A percentile compares a stretch with the other conserved stretches of the same genome.
phyloP scores from a whole-genome alignment of 2,888 invertebrate genomes.

The Odontomyia ornata region DNA sequence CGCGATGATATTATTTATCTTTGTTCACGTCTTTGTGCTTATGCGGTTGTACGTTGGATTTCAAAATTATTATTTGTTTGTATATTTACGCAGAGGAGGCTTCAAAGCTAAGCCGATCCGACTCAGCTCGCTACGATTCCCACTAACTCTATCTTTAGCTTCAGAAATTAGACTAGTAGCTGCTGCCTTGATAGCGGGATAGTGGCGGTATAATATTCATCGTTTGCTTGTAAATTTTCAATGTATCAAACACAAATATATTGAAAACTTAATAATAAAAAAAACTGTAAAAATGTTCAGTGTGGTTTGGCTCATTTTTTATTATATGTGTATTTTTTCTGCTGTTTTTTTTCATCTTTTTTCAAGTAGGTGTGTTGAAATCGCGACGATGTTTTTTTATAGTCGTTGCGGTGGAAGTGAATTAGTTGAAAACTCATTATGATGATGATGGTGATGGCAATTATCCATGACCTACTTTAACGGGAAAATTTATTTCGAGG shows the following conservation, averaged over 20 bases:
- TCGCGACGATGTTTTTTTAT: conserved; percentile 14
- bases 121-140: too few species aligned
- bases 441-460: conserved; percentile 43
- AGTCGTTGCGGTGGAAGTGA: conserved; percentile 9
- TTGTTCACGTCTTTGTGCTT: too few species aligned
- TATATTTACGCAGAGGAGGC: too few species aligned
- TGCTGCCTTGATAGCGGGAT: not conserved
- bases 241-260: not conserved
- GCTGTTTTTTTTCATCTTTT: not conserved
- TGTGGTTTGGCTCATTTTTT: conserved; percentile 22
- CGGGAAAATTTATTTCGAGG: conserved; percentile 39
- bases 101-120: too few species aligned
- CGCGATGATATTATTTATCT: too few species aligned
- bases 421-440: conserved; percentile 35
- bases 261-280: too few species aligned
- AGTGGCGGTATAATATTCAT: not conserved
- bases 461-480: conserved; percentile 46
- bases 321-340: not conserved
- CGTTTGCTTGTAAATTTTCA: not conserved
- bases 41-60: too few species aligned
- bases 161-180: too few species aligned
- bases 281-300: not conserved
- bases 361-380: conserved; percentile 33
- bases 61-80: too few species aligned
- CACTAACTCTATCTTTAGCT: too few species aligned